Conservation (phyloP, 2,888 invertebrate species). For the Campoplex nolae region DNA sequence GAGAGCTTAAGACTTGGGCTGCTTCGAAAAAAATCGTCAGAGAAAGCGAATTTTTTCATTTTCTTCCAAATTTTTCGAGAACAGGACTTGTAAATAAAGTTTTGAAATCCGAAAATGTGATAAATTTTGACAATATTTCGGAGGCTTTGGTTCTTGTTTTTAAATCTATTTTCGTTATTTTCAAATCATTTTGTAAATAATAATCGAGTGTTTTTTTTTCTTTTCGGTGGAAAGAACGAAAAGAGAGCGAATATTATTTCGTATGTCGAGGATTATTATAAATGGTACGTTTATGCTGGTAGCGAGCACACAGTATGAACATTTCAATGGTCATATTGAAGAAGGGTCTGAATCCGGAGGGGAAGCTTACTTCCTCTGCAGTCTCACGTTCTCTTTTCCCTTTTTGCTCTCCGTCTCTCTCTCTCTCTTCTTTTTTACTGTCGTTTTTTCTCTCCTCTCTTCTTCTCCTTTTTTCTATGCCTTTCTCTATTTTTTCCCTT, state of each 20-base stretch:
- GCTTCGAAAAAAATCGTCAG: neutral
- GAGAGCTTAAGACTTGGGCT: neutral
- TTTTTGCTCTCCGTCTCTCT: constrained; percentile 1
- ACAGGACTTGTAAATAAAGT: neutral
- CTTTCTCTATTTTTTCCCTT: neutral
- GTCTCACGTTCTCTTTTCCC: constrained; percentile 41
- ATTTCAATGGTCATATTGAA: constrained; percentile 53
- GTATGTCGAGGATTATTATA: neutral
- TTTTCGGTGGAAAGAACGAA: neutral
- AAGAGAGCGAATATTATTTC: neutral
- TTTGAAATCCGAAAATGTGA: too few species aligned
- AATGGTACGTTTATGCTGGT: constrained; percentile 47
- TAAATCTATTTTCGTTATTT: neutral
- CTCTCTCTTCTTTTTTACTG: constrained; percentile 25
- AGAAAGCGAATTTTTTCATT: neutral
- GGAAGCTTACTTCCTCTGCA: constrained; percentile 65
- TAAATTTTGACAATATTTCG: too few species aligned
- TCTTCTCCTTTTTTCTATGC: neutral
- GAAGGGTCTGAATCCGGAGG: constrained; percentile 57
- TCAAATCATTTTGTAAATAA: neutral
- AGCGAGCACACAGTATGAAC: constrained; percentile 13
- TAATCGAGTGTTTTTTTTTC: neutral
- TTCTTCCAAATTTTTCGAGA: neutral
- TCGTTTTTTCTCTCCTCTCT: constrained; percentile 45
- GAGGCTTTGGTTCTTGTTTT: neutral